A percentile compares a stretch with the other conserved stretches of the same genome.
Conservation (phyloP, 2,888 invertebrate species). For the Escarpia spicata region DNA sequence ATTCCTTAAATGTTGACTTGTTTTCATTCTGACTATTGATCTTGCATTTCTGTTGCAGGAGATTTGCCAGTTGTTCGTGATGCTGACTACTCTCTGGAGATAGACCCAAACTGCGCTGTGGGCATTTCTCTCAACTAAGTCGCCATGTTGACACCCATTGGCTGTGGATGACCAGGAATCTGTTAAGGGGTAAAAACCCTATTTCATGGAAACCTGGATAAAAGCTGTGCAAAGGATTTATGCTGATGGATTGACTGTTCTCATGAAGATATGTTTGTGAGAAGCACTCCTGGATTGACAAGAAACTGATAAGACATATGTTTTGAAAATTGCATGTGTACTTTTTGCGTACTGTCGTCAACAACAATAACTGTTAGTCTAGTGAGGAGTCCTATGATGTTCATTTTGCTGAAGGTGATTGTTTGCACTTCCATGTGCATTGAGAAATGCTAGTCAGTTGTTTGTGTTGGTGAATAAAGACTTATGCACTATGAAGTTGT, state of each 20-base stretch:
- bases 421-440: not conserved
- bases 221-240: not conserved
- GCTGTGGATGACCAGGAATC: too few relatives aligned
- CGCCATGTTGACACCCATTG: not conserved
- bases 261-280: not conserved
- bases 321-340: not conserved
- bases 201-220: too few relatives aligned
- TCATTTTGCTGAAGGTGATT: not conserved
- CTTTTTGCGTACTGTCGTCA: too few relatives aligned
- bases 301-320: not conserved
- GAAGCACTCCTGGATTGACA: not conserved
- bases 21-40: not conserved
- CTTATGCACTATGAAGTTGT: not conserved
- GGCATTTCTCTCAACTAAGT: not conserved
- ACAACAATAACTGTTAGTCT: not conserved
- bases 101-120: not conserved
- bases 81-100: not conserved
- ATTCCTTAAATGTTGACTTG: not conserved
- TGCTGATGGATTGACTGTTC: not conserved
- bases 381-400: not conserved
- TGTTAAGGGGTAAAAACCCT: too few relatives aligned
- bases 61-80: not conserved
- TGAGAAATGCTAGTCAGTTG: not conserved
- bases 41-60: not conserved
- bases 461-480: not conserved